Conservation (phyloP, 2,113 vertebrate species). For the Camelus dromedarius region DNA sequence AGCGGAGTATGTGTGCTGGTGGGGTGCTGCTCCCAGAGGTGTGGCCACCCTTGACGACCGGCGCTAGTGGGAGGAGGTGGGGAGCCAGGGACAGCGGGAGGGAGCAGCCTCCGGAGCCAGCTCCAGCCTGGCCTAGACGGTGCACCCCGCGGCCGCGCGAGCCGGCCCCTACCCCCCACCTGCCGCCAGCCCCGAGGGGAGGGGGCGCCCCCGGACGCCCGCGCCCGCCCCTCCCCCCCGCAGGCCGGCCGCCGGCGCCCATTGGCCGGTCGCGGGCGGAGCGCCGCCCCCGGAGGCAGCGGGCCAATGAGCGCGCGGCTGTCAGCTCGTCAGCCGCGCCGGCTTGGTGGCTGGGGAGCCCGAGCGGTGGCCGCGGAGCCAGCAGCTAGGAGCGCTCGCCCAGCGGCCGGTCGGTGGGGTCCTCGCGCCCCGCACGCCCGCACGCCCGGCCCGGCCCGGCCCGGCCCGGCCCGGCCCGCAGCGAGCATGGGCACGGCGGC, state of each 20-base stretch:
- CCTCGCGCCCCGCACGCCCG: conserved; percentile 66
- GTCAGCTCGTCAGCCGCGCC: conserved; percentile 86
- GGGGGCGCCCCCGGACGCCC: background rate
- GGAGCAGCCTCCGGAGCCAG: background rate
- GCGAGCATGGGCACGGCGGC: conserved; percentile 78
- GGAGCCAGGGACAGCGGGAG: background rate
- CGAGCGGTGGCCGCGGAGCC: background rate
- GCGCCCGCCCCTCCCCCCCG: conserved; percentile 2
- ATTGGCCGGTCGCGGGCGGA: conserved; percentile 38
- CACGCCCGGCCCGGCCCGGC: conserved; percentile 55
- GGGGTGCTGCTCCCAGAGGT: background rate
- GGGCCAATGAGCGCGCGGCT: conserved; percentile 90
- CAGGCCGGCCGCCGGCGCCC: background rate
- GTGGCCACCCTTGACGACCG: background rate
- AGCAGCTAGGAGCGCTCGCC: conserved; percentile 61
- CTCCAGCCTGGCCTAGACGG: background rate
- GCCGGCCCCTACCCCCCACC: conserved; percentile 45
- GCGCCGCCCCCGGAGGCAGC: conserved; percentile 74
- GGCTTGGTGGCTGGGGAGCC: conserved; percentile 86
- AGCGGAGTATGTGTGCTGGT: background rate
- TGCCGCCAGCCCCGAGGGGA: conserved; percentile 15
- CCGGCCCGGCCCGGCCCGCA: conserved; percentile 54
- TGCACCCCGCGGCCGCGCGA: background rate
- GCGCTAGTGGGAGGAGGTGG: fast-evolving
- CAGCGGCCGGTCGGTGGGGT: conserved; percentile 57